Evolutionary conservation across 2,888 invertebrate genomes (phyloP).

Genomic region (Campoplex nolae): DNA sequence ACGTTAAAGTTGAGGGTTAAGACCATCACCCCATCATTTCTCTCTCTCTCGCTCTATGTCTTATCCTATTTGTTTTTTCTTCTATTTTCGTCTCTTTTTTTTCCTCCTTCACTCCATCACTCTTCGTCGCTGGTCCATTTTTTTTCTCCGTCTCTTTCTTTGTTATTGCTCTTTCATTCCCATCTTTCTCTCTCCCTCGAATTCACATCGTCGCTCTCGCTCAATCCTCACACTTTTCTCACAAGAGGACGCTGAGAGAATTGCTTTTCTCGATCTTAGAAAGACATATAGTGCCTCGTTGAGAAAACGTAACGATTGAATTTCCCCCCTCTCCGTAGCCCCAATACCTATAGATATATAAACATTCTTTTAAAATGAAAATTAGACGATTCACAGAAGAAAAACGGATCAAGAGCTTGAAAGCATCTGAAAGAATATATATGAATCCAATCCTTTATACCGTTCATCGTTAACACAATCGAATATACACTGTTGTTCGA

Average conservation of each 20-base stretch:
- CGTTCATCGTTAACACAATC: slow-evolving; percentile 3
- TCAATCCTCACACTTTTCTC: slow-evolving; percentile 23
- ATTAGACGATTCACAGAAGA: slow-evolving; percentile 43
- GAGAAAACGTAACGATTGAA: slow-evolving; percentile 51
- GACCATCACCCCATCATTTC: slow-evolving; percentile 34
- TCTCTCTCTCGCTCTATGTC: background rate
- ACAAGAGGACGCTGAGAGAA: slow-evolving; percentile 10
- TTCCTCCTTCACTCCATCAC: background rate
- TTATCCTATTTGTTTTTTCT: background rate
- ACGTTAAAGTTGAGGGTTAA: slow-evolving; percentile 63
- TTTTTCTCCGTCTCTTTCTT: slow-evolving; percentile 11
- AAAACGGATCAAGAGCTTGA: background rate
- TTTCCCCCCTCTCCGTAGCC: slow-evolving; percentile 35
- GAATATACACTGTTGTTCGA: slow-evolving; percentile 33
- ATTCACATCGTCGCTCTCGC: slow-evolving; percentile 17
- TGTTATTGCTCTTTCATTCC: background rate
- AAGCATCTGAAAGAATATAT: slow-evolving; percentile 20
- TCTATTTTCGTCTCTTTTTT: background rate
- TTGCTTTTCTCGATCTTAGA: slow-evolving; percentile 37
- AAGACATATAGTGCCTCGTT: slow-evolving; percentile 43
- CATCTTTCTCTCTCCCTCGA: slow-evolving; percentile 21
- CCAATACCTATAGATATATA: slow-evolving; percentile 28
- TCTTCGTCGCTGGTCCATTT: background rate
- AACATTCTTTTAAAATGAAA: slow-evolving; percentile 1
- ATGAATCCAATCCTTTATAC: slow-evolving; percentile 6